Base-by-base conservation (phyloP, 2,113 vertebrate genomes). In the Notarius quadriscutis region DNA sequence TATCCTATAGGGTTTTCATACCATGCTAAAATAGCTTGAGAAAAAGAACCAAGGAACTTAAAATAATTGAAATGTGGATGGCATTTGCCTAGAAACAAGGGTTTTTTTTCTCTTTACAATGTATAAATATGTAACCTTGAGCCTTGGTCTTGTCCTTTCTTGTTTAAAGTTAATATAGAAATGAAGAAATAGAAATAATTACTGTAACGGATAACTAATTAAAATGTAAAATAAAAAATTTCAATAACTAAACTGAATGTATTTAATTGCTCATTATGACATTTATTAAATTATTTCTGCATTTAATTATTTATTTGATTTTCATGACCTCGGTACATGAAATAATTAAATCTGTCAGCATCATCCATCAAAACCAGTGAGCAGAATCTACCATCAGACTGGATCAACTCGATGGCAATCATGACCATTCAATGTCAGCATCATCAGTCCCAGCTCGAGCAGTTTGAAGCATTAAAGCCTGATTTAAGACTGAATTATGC, bases 331-430 rank as follows among this genome's bases (percentile, higher is more conserved):
- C 53, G 62, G 48, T 67, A 83, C 62, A 53, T 27, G 11, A 53
- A 67, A 51, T 83, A 83, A 83, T 83, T 67, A 67, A 27, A 83
- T 27, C 81, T 83, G 81, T 83, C 81, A 67, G 81, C 81, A 67
- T 53, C 81, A 83, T 83, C 62, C 48, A 83, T 83, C 81, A 83
- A 83, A 83, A 50, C 25, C 81, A 67, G 62, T 83, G 62, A 48
- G 48, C 25, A 83, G 62, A 65, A 67, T 83, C 60, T 20, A 15
- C 41, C 81, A 65, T 83, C 62, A n/a, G 41, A 83, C 8, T 83
- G 48, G 25, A 67, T 53, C 62, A 67, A 67, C 25, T 27, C 51
- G 25, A 67, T 83, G 58, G 20, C 57, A 81, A 81, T 62, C 79
- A 81, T 20, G 48, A 67, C 34, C 53, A 53, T 48, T 51, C 8